Conservation (phyloP, 2,888 invertebrate species). For the Cerceris rybyensis region DNA sequence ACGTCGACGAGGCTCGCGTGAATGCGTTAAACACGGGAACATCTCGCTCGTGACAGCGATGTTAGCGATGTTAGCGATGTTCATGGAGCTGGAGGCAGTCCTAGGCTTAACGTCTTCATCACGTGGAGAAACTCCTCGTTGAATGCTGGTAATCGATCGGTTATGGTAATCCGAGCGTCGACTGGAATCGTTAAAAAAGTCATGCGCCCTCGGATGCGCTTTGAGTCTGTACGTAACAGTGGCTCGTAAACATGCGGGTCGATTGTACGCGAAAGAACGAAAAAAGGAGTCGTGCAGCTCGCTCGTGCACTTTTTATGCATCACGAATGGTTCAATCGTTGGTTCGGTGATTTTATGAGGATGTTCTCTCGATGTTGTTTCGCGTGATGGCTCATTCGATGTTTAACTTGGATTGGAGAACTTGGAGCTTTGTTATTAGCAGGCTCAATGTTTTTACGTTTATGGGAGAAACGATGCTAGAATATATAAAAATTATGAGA, state of each 20-base stretch:
- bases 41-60: constrained; percentile 40
- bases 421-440: no score
- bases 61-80: constrained; percentile 12
- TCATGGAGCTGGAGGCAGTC: constrained; percentile 39
- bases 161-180: constrained; percentile 70
- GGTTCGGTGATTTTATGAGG: neutral
- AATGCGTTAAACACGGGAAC: constrained; percentile 44
- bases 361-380: neutral
- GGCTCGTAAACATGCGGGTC: constrained; percentile 17
- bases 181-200: constrained; percentile 55
- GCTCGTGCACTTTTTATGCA: constrained; percentile 21
- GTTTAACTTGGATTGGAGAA: neutral
- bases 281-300: constrained; percentile 19
- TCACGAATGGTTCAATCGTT: constrained; percentile 13
- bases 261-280: constrained; percentile 12
- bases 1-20: neutral
- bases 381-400: neutral
- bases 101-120: constrained; percentile 59
- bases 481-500: no score
- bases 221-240: constrained; percentile 61
- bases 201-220: constrained; percentile 35
- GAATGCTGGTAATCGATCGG: constrained; percentile 66
- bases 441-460: no score
- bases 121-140: constrained; percentile 45
- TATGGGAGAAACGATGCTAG: no score